These are phyloP conservation scores for Tadarida brasiliensis DNA, from an alignment of 2,797 vertebrate species.

Conservation along the genomic window DNA sequence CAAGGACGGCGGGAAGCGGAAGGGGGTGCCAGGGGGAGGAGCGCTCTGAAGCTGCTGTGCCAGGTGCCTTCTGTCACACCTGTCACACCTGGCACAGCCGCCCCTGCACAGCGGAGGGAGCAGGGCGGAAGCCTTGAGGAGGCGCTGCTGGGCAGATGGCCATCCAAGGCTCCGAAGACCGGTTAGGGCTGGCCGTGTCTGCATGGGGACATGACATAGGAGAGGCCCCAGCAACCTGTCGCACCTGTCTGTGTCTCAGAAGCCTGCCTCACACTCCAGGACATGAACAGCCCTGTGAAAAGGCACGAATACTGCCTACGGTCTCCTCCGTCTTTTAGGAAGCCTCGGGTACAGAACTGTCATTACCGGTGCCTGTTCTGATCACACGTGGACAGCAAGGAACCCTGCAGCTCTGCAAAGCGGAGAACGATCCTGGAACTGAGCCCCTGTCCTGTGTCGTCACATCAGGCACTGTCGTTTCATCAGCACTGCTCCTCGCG, in stretches of 20 bases:
- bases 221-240: neutral
- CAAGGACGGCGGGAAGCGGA: fast-evolving
- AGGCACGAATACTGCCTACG: neutral
- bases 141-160: too few species aligned
- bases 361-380: neutral
- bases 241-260: neutral
- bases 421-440: neutral
- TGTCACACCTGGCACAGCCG: neutral
- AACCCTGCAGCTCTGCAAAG: neutral
- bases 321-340: neutral
- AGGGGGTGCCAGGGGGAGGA: neutral
- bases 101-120: neutral
- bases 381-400: neutral
- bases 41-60: neutral
- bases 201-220: neutral
- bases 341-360: neutral
- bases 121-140: neutral
- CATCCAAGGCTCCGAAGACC: neutral
- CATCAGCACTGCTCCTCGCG: neutral
- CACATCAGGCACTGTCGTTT: neutral
- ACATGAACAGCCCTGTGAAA: neutral
- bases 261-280: neutral
- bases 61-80: neutral
- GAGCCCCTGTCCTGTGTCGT: neutral
- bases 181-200: neutral